Evolutionary conservation across 2,113 vertebrate genomes (phyloP).

Genomic region (Paraplagusia blochii): DNA sequence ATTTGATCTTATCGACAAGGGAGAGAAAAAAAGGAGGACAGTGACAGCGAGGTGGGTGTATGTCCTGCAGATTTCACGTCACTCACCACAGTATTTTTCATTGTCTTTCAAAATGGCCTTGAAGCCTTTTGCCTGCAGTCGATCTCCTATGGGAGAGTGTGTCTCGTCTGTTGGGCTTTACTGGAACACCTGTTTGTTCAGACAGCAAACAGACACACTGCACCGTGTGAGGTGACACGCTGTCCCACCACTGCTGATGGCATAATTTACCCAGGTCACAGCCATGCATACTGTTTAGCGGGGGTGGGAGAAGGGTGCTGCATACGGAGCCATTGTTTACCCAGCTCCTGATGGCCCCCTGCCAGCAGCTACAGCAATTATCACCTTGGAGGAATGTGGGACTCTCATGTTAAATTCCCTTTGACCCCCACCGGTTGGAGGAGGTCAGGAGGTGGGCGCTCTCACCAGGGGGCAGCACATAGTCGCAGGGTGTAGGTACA

Average conservation of each 20-base stretch:
- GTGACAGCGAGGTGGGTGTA: slow-evolving; percentile 42
- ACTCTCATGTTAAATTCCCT: slow-evolving; percentile 78
- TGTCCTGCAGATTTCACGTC: slow-evolving; percentile 1
- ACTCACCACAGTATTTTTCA: too few relatives aligned
- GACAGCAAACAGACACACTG: slow-evolving; percentile 45
- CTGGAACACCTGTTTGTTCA: slow-evolving; percentile 64
- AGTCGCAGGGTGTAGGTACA: slow-evolving; percentile 44
- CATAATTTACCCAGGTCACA: slow-evolving; percentile 68
- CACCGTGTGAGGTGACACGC: slow-evolving; percentile 39
- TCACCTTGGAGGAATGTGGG: slow-evolving; percentile 83
- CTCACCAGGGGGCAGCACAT: slow-evolving; percentile 49
- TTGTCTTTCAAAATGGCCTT: background rate
- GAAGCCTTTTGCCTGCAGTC: slow-evolving; percentile 26
- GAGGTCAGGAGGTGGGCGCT: slow-evolving; percentile 70
- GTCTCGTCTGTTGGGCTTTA: slow-evolving; percentile 43
- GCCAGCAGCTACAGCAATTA: slow-evolving; percentile 78
- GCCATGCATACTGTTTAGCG: slow-evolving; percentile 47
- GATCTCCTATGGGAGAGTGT: slow-evolving; percentile 32
- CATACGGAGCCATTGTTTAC: slow-evolving; percentile 71
- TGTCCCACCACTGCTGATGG: slow-evolving; percentile 56
- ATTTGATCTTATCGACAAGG: background rate
- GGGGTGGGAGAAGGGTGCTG: slow-evolving; percentile 26
- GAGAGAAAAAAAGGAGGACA: too few relatives aligned
- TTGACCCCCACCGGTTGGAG: slow-evolving; percentile 74
- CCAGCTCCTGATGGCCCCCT: slow-evolving; percentile 72